These are phyloP conservation scores for Diarsia brunnea DNA, from an alignment of 2,888 invertebrate species.

Conservation along the genomic window DNA sequence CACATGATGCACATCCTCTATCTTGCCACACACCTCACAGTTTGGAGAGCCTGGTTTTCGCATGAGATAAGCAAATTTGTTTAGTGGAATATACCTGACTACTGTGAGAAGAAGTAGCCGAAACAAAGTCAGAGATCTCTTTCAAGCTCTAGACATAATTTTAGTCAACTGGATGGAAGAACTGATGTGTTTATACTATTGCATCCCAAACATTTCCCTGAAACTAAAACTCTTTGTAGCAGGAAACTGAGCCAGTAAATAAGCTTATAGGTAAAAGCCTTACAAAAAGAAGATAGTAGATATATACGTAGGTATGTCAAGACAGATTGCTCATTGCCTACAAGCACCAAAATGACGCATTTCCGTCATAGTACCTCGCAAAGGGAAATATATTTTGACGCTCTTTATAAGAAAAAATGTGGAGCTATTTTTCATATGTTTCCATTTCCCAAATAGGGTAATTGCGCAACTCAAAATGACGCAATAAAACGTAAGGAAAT, in stretches of 20 bases:
- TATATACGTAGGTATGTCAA: slow-evolving; percentile 18
- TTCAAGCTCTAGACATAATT: too few species aligned
- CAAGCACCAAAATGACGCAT: slow-evolving; percentile 54
- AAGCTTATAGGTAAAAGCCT: slow-evolving; percentile 2
- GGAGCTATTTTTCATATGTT: slow-evolving; percentile 67
- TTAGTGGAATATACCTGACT: too few species aligned
- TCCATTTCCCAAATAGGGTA: slow-evolving; percentile 69
- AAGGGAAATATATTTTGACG: slow-evolving; percentile 61
- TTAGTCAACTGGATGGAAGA: too few species aligned
- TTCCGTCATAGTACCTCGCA: slow-evolving; percentile 53
- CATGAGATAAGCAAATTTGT: too few species aligned
- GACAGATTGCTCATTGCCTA: slow-evolving; percentile 62
- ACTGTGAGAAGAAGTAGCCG: too few species aligned
- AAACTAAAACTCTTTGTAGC: not conserved
- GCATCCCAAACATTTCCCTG: not conserved
- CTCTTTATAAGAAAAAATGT: slow-evolving; percentile 63
- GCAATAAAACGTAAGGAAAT: slow-evolving; percentile 63
- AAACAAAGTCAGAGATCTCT: too few species aligned
- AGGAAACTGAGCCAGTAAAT: slow-evolving; percentile 4
- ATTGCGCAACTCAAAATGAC: slow-evolving; percentile 66
- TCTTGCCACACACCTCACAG: too few species aligned
- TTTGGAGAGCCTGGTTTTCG: too few species aligned
- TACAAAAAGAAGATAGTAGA: not conserved
- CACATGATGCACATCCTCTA: too few species aligned
- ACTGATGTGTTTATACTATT: not conserved